Evolutionary conservation across 1,140 invertebrate species (phyloP), one percentile per base, ranked within the genome.

Genomic region (Achatina immaculata): DNA sequence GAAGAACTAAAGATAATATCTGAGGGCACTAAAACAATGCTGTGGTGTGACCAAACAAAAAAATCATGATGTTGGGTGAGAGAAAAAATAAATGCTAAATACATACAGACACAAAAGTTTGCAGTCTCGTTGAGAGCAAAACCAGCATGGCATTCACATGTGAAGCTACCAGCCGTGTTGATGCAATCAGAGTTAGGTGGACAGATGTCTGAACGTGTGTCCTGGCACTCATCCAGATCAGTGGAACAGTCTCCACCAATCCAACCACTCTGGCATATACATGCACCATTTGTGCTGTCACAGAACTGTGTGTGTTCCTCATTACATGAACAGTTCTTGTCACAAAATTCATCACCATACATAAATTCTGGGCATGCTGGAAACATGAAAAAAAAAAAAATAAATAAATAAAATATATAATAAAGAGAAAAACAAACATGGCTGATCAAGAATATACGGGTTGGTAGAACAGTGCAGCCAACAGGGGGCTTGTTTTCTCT

Each of bases 181-280:
- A 95, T 92, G 86, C 97, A 98, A 81, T 95, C 93, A 19, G 66
- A 48, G 45, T 48, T 34, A n/a, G 16, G 24, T 51, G 72, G 42
- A 86, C 95, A 96, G 42, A 96, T 92, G 40, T 28, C 7, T 89
- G 94, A 94, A 19, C 94, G 94, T 92, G 95, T 94, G 79, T 94
- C 94, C 82, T 95, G 93, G 87, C 84, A 85, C 69, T 85, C 84
- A 62, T 83, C 48, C 19, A 82, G 34, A 66, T 85, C 78, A 6
- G 38, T 42, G 7, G 43, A n/a, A 36, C 83, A 83, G 21, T 28
- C 40, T 3, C 24, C 36, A 45, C 83, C 83, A 7, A 58, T 43
- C 83, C 83, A 83, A 21, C 83, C 83, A 58, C 43, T n/a, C 38
- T 72, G 80, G 75, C 83, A 83, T 6, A 36, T 72, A 66, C 83